A percentile compares a stretch with the other conserved stretches of the same genome.
phyloP scores from a whole-genome alignment of 2,113 vertebrate genomes.

The Podarcis cretensis region DNA sequence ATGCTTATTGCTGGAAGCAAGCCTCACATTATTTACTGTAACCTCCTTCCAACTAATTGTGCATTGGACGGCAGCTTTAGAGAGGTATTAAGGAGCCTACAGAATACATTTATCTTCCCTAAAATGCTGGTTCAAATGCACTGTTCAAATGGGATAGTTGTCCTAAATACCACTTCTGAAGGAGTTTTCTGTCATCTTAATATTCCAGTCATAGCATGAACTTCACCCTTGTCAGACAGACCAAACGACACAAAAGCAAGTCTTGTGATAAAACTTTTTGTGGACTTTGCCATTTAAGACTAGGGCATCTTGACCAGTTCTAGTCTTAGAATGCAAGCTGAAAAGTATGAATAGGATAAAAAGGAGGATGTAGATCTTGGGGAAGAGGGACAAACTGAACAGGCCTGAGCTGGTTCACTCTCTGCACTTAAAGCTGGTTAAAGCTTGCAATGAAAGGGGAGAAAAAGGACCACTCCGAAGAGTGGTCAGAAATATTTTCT shows the following conservation, averaged over 20 bases:
- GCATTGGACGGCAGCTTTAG: not conserved
- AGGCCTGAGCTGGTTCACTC: not conserved
- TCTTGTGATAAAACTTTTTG: too few species aligned
- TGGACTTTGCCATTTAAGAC: too few species aligned
- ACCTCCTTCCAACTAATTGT: not conserved
- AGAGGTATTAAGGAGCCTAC: fast-evolving
- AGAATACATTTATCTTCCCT: not conserved
- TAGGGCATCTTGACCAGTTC: not conserved
- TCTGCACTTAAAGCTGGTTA: not conserved
- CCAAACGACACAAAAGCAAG: too few species aligned
- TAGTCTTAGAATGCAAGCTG: not conserved
- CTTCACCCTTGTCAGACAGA: not conserved
- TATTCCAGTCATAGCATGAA: too few species aligned
- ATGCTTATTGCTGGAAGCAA: not conserved
- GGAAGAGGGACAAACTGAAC: not conserved
- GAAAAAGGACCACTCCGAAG: not conserved
- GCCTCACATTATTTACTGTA: not conserved
- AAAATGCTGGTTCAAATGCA: not conserved
- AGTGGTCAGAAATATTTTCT: not conserved
- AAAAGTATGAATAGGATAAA: not conserved
- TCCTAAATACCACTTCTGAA: not conserved
- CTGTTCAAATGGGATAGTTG: not conserved
- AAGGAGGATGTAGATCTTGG: not conserved
- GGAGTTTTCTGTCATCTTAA: not conserved
- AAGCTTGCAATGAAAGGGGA: not conserved